phyloP scores from a whole-genome alignment of 2,797 vertebrate genomes.

The Lacerta agilis region DNA sequence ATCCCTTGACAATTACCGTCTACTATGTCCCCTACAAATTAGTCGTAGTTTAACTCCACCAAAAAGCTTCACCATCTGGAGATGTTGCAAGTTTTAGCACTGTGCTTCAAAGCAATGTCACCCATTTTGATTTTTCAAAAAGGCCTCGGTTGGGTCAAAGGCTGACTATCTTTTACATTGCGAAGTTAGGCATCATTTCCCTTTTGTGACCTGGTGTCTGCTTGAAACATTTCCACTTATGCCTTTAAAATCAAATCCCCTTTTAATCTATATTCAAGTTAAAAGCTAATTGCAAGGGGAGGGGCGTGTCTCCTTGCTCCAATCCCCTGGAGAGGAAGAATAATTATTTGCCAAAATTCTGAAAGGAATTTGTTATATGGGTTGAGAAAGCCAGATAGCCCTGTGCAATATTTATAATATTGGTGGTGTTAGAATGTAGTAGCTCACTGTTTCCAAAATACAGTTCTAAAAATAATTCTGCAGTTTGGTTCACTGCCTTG shows the following conservation, averaged over 20 bases:
- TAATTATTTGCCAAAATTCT: constrained; percentile 24
- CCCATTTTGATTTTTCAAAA: constrained; percentile 34
- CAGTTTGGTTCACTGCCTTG: constrained; percentile 52
- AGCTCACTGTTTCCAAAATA: constrained; percentile 59
- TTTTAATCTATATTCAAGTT: constrained; percentile 39
- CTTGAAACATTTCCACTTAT: constrained; percentile 38
- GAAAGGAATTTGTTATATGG: constrained; percentile 5
- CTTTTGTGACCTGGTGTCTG: constrained; percentile 32
- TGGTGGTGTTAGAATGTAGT: constrained; percentile 33
- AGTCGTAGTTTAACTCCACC: neutral
- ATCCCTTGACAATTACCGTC: neutral
- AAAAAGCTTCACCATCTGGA: constrained; percentile 23
- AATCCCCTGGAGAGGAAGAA: fast-evolving
- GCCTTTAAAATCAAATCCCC: constrained; percentile 31
- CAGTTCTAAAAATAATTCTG: constrained; percentile 67
- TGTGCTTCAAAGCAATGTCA: constrained; percentile 21
- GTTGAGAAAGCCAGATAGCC: constrained; percentile 24
- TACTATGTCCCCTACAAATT: constrained; percentile 4
- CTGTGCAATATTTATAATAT: constrained; percentile 38
- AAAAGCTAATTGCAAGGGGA: constrained; percentile 14
- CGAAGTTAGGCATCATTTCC: constrained; percentile 24
- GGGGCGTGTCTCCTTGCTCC: neutral
- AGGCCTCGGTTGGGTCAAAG: neutral
- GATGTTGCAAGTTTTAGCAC: neutral
- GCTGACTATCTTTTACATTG: neutral